phyloP scores from a whole-genome alignment of 2,888 invertebrate genomes.

The Agrochola lychnidis region DNA sequence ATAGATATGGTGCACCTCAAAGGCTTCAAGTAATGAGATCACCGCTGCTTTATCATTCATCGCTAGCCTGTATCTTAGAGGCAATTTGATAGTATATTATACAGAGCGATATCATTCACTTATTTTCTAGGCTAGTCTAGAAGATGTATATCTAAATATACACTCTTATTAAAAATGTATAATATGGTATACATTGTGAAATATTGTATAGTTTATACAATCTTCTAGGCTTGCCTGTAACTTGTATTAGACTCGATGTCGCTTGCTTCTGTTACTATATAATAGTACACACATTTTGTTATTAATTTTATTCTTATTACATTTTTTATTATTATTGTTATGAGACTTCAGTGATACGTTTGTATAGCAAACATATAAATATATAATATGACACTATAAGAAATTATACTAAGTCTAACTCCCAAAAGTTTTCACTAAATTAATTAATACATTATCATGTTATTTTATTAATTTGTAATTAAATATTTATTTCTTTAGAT shows the following conservation, averaged over 20 bases:
- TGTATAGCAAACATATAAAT: slow-evolving; percentile 69
- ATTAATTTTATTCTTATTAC: slow-evolving; percentile 76
- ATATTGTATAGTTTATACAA: slow-evolving; percentile 28
- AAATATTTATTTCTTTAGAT: slow-evolving; percentile 68
- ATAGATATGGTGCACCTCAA: slow-evolving; percentile 18
- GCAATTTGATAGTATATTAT: slow-evolving; percentile 58
- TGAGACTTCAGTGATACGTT: slow-evolving; percentile 70
- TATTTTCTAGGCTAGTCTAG: slow-evolving; percentile 50
- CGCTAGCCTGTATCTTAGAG: slow-evolving; percentile 47
- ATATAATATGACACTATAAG: slow-evolving; percentile 72
- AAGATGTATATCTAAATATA: slow-evolving; percentile 40
- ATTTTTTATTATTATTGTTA: slow-evolving; percentile 71
- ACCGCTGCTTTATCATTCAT: slow-evolving; percentile 50
- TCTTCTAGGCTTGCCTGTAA: slow-evolving; percentile 51
- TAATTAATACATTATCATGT: slow-evolving; percentile 65
- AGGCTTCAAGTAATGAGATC: slow-evolving; percentile 25
- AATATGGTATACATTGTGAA: slow-evolving; percentile 22
- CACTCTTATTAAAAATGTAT: slow-evolving; percentile 20
- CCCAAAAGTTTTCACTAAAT: slow-evolving; percentile 68
- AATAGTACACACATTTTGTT: slow-evolving; percentile 74
- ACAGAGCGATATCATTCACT: slow-evolving; percentile 64
- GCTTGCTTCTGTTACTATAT: slow-evolving; percentile 73
- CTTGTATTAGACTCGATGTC: slow-evolving; percentile 69
- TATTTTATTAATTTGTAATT: slow-evolving; percentile 67
- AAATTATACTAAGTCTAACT: slow-evolving; percentile 75